Conservation (phyloP, 2,888 invertebrate genomes). For the Gandaritis pyraliata region DNA sequence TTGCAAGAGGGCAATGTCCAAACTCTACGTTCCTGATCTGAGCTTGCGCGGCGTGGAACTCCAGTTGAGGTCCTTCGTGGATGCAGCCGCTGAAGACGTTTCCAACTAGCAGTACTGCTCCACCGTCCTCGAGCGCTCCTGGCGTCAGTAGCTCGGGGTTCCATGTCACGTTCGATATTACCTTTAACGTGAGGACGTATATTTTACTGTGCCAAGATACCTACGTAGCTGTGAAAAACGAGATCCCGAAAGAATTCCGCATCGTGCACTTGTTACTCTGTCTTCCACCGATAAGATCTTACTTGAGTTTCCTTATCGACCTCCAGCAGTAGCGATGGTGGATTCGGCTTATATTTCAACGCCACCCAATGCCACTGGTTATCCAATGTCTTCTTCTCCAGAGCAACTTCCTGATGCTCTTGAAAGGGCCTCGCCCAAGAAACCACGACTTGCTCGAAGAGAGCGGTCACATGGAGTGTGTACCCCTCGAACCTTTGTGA, state of each 20-base stretch:
- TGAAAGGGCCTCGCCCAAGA: conserved; percentile 83
- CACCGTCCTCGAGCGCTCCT: conserved; percentile 88
- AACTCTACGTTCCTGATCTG: conserved; percentile 88
- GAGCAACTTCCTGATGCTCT: conserved; percentile 84
- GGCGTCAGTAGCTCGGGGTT: conserved; percentile 89
- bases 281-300: neutral
- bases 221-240: neutral
- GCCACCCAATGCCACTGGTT: conserved; percentile 93
- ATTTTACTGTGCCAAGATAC: neutral
- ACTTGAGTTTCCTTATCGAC: conserved; percentile 74
- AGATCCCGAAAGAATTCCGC: neutral
- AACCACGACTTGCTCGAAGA: conserved; percentile 84
- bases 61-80: conserved; percentile 93
- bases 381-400: conserved; percentile 88
- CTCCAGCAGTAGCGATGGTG: conserved; percentile 71
- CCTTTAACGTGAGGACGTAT: conserved; percentile 59
- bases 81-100: conserved; percentile 93
- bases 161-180: conserved; percentile 91
- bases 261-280: no score
- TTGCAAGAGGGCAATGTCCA: conserved; percentile 90
- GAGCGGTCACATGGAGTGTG: conserved; percentile 85
- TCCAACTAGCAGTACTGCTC: conserved; percentile 90
- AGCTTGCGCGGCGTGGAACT: conserved; percentile 87
- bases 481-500: conserved; percentile 88
- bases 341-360: conserved; percentile 82